These are phyloP conservation scores for Shargacucullia verbasci DNA, from an alignment of 2,888 invertebrate genomes.

Conservation along the genomic window DNA sequence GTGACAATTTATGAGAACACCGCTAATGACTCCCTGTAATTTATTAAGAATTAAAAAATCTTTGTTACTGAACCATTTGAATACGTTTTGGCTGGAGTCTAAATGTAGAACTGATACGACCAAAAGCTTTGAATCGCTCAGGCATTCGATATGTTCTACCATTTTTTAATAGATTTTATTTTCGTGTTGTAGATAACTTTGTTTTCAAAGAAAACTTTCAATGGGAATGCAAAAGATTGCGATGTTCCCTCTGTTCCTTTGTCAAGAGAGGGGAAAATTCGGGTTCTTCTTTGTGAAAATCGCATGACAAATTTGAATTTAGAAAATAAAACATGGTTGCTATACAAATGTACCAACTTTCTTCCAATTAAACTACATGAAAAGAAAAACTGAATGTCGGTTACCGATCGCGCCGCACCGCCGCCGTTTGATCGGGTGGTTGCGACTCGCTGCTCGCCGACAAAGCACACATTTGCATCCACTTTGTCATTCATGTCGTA, in stretches of 20 bases:
- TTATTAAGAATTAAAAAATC: no score
- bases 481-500: conserved; percentile 87
- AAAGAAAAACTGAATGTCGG: conserved; percentile 33
- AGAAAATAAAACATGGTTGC: conserved; percentile 6
- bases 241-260: no score
- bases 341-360: conserved; percentile 20
- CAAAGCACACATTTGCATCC: conserved; percentile 85
- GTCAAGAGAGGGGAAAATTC: background rate
- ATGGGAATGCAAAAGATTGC: no score
- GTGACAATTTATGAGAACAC: conserved; percentile 13
- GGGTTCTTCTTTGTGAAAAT: background rate
- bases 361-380: conserved; percentile 41
- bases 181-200: no score
- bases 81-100: no score
- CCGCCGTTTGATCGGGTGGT: conserved; percentile 71
- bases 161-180: no score
- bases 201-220: no score
- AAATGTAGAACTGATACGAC: no score
- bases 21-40: background rate
- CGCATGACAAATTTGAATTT: background rate
- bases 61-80: no score
- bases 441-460: conserved; percentile 70
- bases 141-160: no score
- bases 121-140: no score
- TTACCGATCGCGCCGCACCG: conserved; percentile 48